Conservation (phyloP, 2,888 invertebrate species). For the Netelia melanura region DNA sequence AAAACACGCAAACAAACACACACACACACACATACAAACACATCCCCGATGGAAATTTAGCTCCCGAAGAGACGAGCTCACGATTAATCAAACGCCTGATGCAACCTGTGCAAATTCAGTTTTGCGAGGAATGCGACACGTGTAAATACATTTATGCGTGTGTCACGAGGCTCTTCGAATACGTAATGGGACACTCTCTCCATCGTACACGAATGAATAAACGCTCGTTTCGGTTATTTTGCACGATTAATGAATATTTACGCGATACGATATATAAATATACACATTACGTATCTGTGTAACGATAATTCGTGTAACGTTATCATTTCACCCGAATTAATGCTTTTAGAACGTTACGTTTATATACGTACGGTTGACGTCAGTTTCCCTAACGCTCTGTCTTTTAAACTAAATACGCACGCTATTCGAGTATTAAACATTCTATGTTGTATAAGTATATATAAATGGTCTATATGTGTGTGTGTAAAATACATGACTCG, state of each 20-base stretch:
- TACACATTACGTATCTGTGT: neutral
- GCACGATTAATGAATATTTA: neutral
- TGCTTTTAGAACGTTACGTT: neutral
- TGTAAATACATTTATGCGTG: constrained; percentile 15
- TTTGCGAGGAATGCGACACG: constrained; percentile 23
- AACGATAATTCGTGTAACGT: neutral
- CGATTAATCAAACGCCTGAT: constrained; percentile 56
- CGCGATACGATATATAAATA: neutral
- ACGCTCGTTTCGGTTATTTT: neutral
- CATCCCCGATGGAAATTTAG: constrained; percentile 16
- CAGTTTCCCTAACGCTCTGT: constrained; percentile 1
- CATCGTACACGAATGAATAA: neutral
- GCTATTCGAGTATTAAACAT: constrained; percentile 25
- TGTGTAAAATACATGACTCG: constrained; percentile 8
- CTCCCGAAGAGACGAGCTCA: constrained; percentile 17
- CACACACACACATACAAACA: neutral
- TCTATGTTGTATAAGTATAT: constrained; percentile 2
- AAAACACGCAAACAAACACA: constrained; percentile 9
- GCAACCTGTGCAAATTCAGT: constrained; percentile 51
- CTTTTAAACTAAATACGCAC: constrained; percentile 18
- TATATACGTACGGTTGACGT: neutral
- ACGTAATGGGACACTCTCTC: too few relatives aligned
- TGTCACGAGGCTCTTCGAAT: neutral
- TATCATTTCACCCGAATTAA: neutral
- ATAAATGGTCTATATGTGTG: neutral